These are phyloP conservation scores for Tonatia bakeri DNA, from an alignment of 2,113 vertebrate species.

Conservation along the genomic window DNA sequence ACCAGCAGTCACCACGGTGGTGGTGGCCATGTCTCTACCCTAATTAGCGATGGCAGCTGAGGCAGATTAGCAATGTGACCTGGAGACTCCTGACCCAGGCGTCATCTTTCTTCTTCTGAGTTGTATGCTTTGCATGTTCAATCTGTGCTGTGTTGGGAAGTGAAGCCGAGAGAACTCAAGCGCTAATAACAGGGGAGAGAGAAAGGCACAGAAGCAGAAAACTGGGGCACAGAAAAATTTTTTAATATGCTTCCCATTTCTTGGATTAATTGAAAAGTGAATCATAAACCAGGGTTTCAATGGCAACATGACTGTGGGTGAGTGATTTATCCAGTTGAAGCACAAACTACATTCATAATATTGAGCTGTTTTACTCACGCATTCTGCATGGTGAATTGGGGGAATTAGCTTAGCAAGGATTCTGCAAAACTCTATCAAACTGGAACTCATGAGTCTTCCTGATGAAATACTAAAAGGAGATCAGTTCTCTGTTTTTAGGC, in stretches of 20 bases:
- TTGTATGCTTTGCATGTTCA: constrained; percentile 49
- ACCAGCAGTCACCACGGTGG: background rate
- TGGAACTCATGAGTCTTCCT: background rate
- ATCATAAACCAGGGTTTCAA: background rate
- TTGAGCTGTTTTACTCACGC: background rate
- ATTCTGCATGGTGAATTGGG: background rate
- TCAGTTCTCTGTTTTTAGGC: background rate
- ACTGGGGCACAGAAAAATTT: background rate
- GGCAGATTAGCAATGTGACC: constrained; percentile 63
- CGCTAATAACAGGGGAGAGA: background rate
- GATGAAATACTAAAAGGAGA: background rate
- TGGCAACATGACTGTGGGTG: background rate
- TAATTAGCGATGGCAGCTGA: constrained; percentile 51
- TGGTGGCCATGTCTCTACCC: constrained; percentile 3
- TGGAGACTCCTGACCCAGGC: constrained; percentile 34
- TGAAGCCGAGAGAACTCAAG: background rate
- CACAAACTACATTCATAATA: background rate
- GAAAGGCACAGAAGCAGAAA: background rate
- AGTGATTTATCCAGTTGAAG: background rate
- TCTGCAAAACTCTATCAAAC: background rate
- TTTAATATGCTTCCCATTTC: background rate
- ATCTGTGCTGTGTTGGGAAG: constrained; percentile 17
- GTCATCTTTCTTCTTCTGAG: constrained; percentile 16
- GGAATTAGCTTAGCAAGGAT: background rate
- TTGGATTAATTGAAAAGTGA: constrained; percentile 24